Conservation (phyloP, 2,888 invertebrate genomes). For the Drosophila gaucha region DNA sequence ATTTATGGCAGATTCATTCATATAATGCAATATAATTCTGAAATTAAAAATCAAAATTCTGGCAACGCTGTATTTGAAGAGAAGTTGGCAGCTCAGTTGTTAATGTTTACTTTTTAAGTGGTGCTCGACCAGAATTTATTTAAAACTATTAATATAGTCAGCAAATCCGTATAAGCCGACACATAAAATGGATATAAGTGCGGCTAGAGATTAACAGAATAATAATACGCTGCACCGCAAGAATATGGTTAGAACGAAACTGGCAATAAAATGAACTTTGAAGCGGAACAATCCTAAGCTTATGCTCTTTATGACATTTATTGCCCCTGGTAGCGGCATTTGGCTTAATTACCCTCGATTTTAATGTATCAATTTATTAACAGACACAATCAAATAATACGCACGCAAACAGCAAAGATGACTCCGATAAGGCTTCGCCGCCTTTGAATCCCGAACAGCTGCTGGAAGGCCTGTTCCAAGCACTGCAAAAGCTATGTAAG, state of each 20-base stretch:
- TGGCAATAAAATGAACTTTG: neutral
- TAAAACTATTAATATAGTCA: neutral
- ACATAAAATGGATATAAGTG: slow-evolving; percentile 17
- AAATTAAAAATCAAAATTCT: slow-evolving; percentile 2
- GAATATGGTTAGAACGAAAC: slow-evolving; percentile 45
- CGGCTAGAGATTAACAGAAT: slow-evolving; percentile 2
- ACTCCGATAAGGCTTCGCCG: neutral
- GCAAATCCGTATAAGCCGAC: neutral
- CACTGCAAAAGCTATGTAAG: slow-evolving; percentile 49
- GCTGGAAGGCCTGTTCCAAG: slow-evolving; percentile 20
- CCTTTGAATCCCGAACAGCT: slow-evolving; percentile 38
- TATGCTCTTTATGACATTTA: slow-evolving; percentile 23
- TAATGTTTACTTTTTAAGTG: slow-evolving; percentile 37
- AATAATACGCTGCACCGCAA: neutral
- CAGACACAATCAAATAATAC: slow-evolving; percentile 31
- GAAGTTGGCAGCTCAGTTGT: slow-evolving; percentile 38
- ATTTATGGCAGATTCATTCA: neutral
- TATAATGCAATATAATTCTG: neutral
- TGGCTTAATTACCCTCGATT: slow-evolving; percentile 22
- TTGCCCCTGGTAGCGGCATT: slow-evolving; percentile 2
- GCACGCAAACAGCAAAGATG: slow-evolving; percentile 10
- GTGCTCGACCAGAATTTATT: slow-evolving; percentile 14
- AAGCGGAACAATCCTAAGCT: slow-evolving; percentile 29
- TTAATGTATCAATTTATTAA: slow-evolving; percentile 8
- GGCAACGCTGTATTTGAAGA: slow-evolving; percentile 24